Percentiles rank a stretch among this genome's conserved stretches.
phyloP scores from a whole-genome alignment of 2,888 invertebrate species.

The Falcaria lacertinaria region DNA sequence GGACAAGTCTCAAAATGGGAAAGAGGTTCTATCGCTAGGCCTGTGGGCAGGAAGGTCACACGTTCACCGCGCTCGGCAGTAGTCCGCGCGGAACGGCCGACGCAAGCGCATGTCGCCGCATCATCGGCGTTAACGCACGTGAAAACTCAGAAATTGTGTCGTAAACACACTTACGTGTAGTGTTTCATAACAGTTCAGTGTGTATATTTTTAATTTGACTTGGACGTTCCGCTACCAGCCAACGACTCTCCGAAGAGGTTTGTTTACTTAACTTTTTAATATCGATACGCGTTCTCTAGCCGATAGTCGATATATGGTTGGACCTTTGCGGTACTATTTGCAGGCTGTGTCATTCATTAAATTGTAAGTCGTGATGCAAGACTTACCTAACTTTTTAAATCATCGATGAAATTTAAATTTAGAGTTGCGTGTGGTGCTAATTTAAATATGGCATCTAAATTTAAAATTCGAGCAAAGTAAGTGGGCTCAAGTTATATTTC shows the following conservation, averaged over 20 bases:
- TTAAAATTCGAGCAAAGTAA: too few species aligned
- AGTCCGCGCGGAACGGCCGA: slow-evolving; percentile 69
- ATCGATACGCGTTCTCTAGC: slow-evolving; percentile 35
- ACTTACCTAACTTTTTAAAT: slow-evolving; percentile 46
- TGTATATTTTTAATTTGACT: slow-evolving; percentile 52
- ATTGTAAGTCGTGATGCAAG: slow-evolving; percentile 57
- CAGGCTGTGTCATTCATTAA: slow-evolving; percentile 67
- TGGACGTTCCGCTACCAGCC: slow-evolving; percentile 38
- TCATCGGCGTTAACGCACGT: slow-evolving; percentile 42
- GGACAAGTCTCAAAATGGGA: slow-evolving; percentile 47
- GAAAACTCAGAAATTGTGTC: slow-evolving; percentile 46
- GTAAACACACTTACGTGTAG: slow-evolving; percentile 54
- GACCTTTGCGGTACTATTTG: slow-evolving; percentile 51
- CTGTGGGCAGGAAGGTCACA: slow-evolving; percentile 73
- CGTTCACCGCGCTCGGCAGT: slow-evolving; percentile 54
- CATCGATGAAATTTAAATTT: too few species aligned
- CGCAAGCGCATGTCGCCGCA: slow-evolving; percentile 59
- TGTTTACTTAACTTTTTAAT: slow-evolving; percentile 40
- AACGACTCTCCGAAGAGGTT: slow-evolving; percentile 61
- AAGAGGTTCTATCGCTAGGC: slow-evolving; percentile 62
- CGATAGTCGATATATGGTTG: slow-evolving; percentile 45
- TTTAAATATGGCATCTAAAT: too few species aligned
- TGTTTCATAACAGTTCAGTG: slow-evolving; percentile 66
- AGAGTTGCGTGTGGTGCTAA: too few species aligned
- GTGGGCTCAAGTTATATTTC: not conserved